Base-by-base conservation (phyloP, 2,113 vertebrate genomes). In the Aspidoscelis tigris region DNA sequence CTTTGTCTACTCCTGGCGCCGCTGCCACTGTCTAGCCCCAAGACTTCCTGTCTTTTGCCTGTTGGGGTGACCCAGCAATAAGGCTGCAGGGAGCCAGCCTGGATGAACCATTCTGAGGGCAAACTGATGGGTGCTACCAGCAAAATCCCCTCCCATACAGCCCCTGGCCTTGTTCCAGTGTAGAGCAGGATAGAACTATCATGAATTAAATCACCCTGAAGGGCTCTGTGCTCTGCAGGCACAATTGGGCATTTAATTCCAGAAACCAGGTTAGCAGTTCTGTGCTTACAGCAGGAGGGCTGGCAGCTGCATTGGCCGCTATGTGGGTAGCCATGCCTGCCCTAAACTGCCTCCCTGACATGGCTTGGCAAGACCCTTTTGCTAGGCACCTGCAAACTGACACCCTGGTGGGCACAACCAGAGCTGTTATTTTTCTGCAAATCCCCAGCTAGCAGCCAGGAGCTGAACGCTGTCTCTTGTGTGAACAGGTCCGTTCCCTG, bases 401-500 rank as follows among this genome's bases (percentile, higher is more conserved):
- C 65, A 82, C 74, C 50, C 78, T 88, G 22, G 2, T 0, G 2
- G 24, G 61, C 69, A 47, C 74, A 0, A 5, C 78, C 3, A 3
- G 24, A 26, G 73, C 22, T 12, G 22, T 7, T 14, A 16, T 18
- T 7, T 58, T 64, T 43, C 7, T 68, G 43, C 43, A 21, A 18
- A 41, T 39, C 53, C 47, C 2, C 87, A 73, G 86, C 10, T 24
- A 41, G 68, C 78, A 6, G 39, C 33, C 41, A 8, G 68, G 3
- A 8, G 2, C 50, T 76, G 76, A 64, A 8, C 44, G 21, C 18
- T 78, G 16, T 89, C 24, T 85, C 64, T 84, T 0, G 0, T 44
- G 86, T 4, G 12, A 21, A 88, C 83, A 99, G 98, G 96, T 98
- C 86, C 93, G 92, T 85, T 94, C 96, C n/a, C 95, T 99, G 84